Conservation (phyloP, 2,113 vertebrate genomes). For the Ciconia stormi region DNA sequence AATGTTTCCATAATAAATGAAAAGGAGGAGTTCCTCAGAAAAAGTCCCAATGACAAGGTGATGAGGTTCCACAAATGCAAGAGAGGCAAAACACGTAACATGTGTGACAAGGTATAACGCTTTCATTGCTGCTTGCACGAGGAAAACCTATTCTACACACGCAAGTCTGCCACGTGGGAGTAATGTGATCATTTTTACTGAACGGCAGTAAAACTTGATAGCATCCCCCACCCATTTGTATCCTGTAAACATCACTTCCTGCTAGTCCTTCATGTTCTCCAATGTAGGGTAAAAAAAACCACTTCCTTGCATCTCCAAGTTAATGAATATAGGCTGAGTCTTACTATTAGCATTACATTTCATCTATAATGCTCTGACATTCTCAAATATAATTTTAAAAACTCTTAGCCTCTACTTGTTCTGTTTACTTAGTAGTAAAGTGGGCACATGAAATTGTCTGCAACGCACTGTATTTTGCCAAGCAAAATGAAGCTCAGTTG, state of each 20-base stretch:
- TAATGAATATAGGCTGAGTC: not conserved
- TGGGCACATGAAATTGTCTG: not conserved
- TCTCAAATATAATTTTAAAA: not conserved
- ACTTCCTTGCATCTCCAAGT: constrained; percentile 27
- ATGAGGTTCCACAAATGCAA: not conserved
- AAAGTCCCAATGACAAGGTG: not conserved
- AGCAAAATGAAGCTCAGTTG: not conserved
- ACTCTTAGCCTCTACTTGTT: not conserved
- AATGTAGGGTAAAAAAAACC: constrained; percentile 6
- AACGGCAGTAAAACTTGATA: constrained; percentile 22
- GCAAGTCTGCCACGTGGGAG: not conserved
- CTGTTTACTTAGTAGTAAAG: not conserved
- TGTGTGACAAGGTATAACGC: not conserved
- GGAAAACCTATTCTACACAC: not conserved
- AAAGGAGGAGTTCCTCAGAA: not conserved
- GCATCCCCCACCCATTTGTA: constrained; percentile 37
- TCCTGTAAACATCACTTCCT: constrained; percentile 59
- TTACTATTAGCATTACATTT: not conserved
- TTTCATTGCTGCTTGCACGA: not conserved
- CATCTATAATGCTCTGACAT: not conserved
- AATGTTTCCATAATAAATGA: not conserved
- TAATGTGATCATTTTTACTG: constrained; percentile 1
- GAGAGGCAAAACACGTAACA: not conserved
- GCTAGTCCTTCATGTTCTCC: constrained; percentile 45
- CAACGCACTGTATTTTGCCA: not conserved